Conservation (phyloP, 2,113 vertebrate species). For the Oncorhynchus tshawytscha region DNA sequence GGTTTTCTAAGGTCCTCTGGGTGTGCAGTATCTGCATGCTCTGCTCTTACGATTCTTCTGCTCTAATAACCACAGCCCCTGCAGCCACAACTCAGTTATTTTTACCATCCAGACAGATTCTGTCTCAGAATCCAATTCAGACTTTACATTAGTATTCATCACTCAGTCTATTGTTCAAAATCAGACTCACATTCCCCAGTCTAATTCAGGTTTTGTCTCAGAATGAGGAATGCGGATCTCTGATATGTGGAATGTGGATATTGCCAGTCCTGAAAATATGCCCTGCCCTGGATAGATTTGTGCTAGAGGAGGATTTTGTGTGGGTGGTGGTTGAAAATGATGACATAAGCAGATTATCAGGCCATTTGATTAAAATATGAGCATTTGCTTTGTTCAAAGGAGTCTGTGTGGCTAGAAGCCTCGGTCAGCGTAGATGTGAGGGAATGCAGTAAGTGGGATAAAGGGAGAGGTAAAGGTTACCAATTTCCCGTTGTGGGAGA, state of each 20-base stretch:
- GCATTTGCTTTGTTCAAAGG: background rate
- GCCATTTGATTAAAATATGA: background rate
- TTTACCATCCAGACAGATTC: constrained; percentile 51
- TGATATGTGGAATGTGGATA: background rate
- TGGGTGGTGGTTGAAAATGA: background rate
- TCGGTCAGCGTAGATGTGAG: background rate
- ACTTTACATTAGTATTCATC: background rate
- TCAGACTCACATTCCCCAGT: background rate
- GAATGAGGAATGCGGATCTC: background rate
- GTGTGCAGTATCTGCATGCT: constrained; percentile 42
- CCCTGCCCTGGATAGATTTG: background rate
- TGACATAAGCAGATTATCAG: background rate
- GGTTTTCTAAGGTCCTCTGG: constrained; percentile 42
- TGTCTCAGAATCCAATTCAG: constrained; percentile 26
- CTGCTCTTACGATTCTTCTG: constrained; percentile 69
- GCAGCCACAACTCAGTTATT: constrained; percentile 52
- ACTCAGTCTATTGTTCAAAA: constrained; percentile 12
- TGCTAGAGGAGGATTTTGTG: background rate
- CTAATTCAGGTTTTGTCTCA: background rate
- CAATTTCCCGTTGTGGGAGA: constrained; percentile 8
- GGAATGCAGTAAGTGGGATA: background rate
- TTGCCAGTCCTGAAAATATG: background rate
- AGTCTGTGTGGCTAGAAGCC: background rate
- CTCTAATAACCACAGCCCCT: constrained; percentile 72
- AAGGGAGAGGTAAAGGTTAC: constrained; percentile 30